Evolutionary conservation across 2,113 vertebrate species (phyloP).

Genomic region (Antechinus flavipes): DNA sequence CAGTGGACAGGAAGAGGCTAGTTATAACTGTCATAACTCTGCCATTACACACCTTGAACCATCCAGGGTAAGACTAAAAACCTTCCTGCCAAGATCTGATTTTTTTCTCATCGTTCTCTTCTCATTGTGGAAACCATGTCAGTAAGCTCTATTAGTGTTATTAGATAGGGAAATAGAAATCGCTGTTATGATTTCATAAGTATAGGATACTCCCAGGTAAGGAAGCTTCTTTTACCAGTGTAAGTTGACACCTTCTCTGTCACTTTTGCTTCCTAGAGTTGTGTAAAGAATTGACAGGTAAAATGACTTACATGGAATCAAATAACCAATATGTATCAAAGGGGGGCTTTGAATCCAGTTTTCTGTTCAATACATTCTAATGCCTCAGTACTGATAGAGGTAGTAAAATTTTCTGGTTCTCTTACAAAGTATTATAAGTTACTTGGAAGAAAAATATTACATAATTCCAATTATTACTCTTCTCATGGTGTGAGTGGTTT

Average conservation of each 20-base stretch:
- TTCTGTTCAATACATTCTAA: neutral
- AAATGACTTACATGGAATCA: neutral
- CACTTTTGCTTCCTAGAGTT: neutral
- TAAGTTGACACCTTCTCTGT: neutral
- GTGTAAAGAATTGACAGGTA: neutral
- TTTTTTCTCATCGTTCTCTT: neutral
- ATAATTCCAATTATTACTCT: neutral
- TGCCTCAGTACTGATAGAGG: neutral
- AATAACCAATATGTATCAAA: neutral
- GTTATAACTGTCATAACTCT: slow-evolving; percentile 97
- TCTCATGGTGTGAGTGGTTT: neutral
- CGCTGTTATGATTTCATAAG: neutral
- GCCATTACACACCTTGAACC: slow-evolving; percentile 98
- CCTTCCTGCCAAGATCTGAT: slow-evolving; percentile 1
- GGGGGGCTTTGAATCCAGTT: neutral
- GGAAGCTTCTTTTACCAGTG: neutral
- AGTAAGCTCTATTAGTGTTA: neutral
- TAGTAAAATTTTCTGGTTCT: neutral
- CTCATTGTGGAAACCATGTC: neutral
- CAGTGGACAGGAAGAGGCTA: slow-evolving; percentile 98
- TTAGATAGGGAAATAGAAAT: neutral
- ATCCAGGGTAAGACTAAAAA: slow-evolving; percentile 89
- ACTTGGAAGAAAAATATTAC: slow-evolving; percentile 8
- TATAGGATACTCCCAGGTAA: neutral
- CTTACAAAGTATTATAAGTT: neutral